phyloP scores from a whole-genome alignment of 2,113 vertebrate genomes.

The Ivindomyrus marchei region DNA sequence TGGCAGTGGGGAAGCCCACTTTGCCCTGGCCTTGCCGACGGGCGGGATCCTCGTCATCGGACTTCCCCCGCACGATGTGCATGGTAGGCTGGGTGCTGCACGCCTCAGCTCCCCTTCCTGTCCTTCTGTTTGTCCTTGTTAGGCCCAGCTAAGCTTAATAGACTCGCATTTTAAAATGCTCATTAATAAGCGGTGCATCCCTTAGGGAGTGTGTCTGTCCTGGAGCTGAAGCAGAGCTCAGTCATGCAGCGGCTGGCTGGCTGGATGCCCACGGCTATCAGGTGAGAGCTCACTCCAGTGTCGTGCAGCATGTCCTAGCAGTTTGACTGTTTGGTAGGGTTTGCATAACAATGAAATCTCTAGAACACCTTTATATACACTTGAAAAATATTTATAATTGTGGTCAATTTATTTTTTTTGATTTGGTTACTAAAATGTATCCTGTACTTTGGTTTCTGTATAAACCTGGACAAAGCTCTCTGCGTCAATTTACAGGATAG shows the following conservation, averaged over 20 bases:
- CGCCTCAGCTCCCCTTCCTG: background rate
- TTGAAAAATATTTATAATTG: background rate
- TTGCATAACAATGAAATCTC: background rate
- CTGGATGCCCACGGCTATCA: constrained; percentile 89
- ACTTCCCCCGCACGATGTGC: constrained; percentile 65
- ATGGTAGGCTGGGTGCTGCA: constrained; percentile 56
- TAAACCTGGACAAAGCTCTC: background rate
- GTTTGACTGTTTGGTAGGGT: background rate
- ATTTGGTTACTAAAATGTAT: background rate
- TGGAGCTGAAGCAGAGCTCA: constrained; percentile 86
- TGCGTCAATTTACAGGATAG: background rate
- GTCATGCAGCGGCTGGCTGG: constrained; percentile 80
- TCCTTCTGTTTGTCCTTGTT: background rate
- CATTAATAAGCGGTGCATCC: background rate
- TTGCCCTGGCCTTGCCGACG: constrained; percentile 69
- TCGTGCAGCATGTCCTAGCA: background rate
- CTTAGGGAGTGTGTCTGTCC: constrained; percentile 56
- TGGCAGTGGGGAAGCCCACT: constrained; percentile 76
- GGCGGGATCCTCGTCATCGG: constrained; percentile 81
- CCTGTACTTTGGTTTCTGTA: background rate
- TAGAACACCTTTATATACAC: background rate
- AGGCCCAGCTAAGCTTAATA: background rate
- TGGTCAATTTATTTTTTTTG: background rate
- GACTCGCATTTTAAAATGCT: background rate
- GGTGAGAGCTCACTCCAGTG: constrained; percentile 40